These are phyloP conservation scores for Malacoraja senta DNA, from an alignment of 2,797 vertebrate species.

Conservation along the genomic window DNA sequence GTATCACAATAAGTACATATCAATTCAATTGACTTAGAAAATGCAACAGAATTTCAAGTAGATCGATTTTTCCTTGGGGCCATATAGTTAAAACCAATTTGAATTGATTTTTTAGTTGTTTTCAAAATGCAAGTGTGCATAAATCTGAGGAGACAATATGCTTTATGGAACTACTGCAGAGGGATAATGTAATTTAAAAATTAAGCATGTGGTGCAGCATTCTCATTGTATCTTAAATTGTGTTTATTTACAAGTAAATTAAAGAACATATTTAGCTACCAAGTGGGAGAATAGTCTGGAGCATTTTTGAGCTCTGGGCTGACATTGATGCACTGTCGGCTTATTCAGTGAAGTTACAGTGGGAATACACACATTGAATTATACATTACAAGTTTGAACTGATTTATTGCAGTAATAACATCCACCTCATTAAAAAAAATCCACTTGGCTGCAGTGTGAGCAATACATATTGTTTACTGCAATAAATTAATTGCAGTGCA, in stretches of 20 bases:
- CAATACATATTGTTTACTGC: conserved; percentile 88
- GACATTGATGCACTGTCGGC: conserved; percentile 96
- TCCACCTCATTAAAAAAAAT: conserved; percentile 94
- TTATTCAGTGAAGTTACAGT: conserved; percentile 88
- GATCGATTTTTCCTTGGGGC: conserved; percentile 65
- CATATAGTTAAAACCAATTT: conserved; percentile 76
- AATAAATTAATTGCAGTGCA: conserved; percentile 85
- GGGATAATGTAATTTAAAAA: conserved; percentile 34
- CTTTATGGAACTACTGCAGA: conserved; percentile 10
- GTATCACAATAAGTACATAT: neutral
- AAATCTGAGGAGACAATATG: conserved; percentile 61
- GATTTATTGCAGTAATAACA: conserved; percentile 99
- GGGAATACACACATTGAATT: conserved; percentile 99
- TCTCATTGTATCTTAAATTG: conserved; percentile 32
- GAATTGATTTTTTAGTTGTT: conserved; percentile 81
- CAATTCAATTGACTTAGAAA: conserved; percentile 25
- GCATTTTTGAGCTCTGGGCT: conserved; percentile 58
- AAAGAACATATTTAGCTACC: conserved; percentile 53
- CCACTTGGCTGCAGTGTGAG: conserved; percentile 75
- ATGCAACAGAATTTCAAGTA: conserved; percentile 27
- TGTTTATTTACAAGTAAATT: conserved; percentile 64
- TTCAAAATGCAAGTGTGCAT: conserved; percentile 64
- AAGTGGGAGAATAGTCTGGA: conserved; percentile 56
- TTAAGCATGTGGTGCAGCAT: conserved; percentile 12
- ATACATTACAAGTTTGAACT: conserved; percentile 97